Evolutionary conservation across 2,888 invertebrate species (phyloP).

Genomic region (Meiosimyza decipiens): DNA sequence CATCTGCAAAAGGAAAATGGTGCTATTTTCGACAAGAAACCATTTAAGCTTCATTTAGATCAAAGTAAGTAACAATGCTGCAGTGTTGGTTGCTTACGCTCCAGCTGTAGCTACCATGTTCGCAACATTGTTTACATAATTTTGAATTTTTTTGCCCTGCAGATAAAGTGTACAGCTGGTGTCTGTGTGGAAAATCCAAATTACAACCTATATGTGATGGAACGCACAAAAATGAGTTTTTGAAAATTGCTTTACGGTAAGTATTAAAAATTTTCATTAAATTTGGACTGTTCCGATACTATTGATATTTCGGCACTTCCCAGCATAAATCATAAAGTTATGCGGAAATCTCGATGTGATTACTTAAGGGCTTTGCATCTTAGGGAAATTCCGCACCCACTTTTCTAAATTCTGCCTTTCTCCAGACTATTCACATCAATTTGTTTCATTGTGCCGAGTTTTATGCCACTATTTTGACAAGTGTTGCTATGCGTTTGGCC

Average conservation of each 20-base stretch:
- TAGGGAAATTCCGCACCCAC: too few relatives aligned
- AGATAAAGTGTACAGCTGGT: slow-evolving; percentile 89
- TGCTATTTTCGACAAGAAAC: slow-evolving; percentile 86
- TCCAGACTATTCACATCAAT: too few relatives aligned
- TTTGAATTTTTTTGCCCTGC: slow-evolving; percentile 7
- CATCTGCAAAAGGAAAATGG: slow-evolving; percentile 78
- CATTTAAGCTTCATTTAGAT: slow-evolving; percentile 81
- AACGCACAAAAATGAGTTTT: slow-evolving; percentile 81
- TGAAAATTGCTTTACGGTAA: slow-evolving; percentile 79
- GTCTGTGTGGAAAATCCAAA: slow-evolving; percentile 92
- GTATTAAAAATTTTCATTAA: background rate
- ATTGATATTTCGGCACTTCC: too few relatives aligned
- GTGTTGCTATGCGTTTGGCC: too few relatives aligned
- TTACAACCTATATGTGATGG: slow-evolving; percentile 96
- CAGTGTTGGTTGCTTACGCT: slow-evolving; percentile 34
- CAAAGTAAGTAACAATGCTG: slow-evolving; percentile 67
- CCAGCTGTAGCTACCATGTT: background rate
- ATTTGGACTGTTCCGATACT: too few relatives aligned
- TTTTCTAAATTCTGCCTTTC: too few relatives aligned
- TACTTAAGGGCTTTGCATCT: too few relatives aligned
- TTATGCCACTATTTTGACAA: too few relatives aligned
- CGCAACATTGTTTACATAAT: slow-evolving; percentile 39
- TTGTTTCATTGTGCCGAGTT: too few relatives aligned
- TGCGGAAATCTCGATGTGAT: too few relatives aligned
- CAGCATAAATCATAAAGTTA: too few relatives aligned